A percentile compares a stretch with the other conserved stretches of the same genome.
These are phyloP conservation scores for Sebastes flavidus DNA, from an alignment of 2,797 vertebrate species.

Conservation along the genomic window DNA sequence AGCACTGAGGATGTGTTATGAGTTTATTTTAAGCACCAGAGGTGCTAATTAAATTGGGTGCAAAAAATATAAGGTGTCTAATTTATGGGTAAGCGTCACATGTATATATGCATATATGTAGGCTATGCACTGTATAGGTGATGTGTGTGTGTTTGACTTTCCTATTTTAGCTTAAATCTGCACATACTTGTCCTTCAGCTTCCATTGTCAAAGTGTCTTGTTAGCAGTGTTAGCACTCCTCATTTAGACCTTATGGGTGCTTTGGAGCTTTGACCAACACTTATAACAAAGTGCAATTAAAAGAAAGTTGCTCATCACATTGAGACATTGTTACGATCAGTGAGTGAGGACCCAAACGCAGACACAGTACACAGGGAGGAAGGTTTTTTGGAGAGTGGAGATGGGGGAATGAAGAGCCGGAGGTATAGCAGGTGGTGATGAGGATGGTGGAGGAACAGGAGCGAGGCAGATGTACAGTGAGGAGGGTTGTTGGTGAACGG, in stretches of 20 bases:
- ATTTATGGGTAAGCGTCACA: conserved; percentile 24
- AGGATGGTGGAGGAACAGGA: neutral
- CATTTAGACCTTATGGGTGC: neutral
- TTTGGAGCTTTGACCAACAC: neutral
- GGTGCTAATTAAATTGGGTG: conserved; percentile 46
- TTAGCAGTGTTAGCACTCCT: conserved; percentile 3
- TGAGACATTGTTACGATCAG: neutral
- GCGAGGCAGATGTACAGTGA: neutral
- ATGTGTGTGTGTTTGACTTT: conserved; percentile 1
- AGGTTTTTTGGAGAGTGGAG: neutral
- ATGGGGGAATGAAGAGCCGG: neutral
- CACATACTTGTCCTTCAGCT: conserved; percentile 47
- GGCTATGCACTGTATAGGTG: neutral
- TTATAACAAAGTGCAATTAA: neutral
- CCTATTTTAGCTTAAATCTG: conserved; percentile 3
- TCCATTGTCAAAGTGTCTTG: neutral
- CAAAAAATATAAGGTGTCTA: conserved; percentile 48
- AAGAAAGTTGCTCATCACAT: neutral
- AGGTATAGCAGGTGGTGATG: neutral
- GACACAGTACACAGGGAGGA: no score
- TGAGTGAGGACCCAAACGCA: neutral
- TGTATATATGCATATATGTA: neutral
- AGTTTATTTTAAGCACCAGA: conserved; percentile 28
- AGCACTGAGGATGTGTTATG: conserved; percentile 2
- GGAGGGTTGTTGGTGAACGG: neutral